Evolutionary conservation across 2,113 vertebrate species (phyloP), one percentile per base, ranked within the genome.

Genomic region (Alosa alosa): DNA sequence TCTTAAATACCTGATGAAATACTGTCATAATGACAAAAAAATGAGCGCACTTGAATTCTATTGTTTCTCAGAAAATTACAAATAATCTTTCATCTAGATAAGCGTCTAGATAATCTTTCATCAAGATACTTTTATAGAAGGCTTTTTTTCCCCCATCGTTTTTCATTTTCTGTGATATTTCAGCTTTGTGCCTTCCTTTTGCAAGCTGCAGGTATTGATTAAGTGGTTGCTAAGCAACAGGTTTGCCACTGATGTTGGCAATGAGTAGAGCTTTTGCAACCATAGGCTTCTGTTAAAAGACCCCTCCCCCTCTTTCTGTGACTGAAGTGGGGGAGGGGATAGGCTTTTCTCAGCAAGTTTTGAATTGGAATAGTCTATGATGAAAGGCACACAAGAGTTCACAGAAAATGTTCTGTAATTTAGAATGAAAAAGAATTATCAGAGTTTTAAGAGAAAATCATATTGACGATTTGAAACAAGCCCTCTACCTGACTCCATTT

Each of bases 201-300:
- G 89, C 90, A 88, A 94, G 93, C 90, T 91, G 90, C 91, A 94
- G 92, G 94, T 95, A 95, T 95, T 95, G 95, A 95, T 95, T 93
- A 94, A 95, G 92, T 88, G 91, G 95, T 96, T 96, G 94, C 95
- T 94, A 92, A 92, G 95, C 94, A 96, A 96, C 95, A 95, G 90
- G 94, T 93, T 90, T 91, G 90, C 92, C 92, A 91, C 91, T 92
- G 92, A 94, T 93, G 92, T 90, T 86, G 90, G 90, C 89, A 89
- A 90, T 92, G 93, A 93, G 91, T 84, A 88, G 91, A 91, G 87
- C 92, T 92, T 93, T 90, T 89, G 64, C 25, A 72, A 90, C 91
- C 91, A 85, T 87, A 84, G 81, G 87, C 90, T 89, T 89, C 88
- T 90, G 89, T 89, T 91, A 88, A 89, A 92, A 91, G 91, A 83